Percentiles rank a stretch among this genome's conserved stretches.
phyloP scores from a whole-genome alignment of 2,888 invertebrate species.

The Pasiphila rectangulata region DNA sequence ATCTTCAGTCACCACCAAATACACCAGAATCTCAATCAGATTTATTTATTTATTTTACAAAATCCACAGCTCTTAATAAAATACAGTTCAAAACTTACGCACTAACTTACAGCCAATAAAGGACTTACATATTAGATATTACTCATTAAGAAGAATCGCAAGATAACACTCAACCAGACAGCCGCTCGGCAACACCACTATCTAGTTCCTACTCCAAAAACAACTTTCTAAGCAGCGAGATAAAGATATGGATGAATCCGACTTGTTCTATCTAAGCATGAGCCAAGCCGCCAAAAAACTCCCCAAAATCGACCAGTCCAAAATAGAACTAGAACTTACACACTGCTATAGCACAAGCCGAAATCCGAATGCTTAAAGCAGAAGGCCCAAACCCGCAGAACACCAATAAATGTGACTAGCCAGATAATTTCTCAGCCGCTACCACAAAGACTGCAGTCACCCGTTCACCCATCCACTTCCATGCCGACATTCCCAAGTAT shows the following conservation, averaged over 20 bases:
- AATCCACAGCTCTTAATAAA: too few species aligned
- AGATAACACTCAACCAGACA: neutral
- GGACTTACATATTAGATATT: too few species aligned
- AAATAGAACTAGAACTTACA: neutral
- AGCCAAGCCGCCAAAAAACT: neutral
- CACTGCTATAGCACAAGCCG: neutral
- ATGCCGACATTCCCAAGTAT: slow-evolving; percentile 20
- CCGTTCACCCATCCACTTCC: neutral
- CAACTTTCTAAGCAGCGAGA: neutral
- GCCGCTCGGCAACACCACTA: neutral
- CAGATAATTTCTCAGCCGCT: slow-evolving; percentile 1
- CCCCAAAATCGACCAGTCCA: neutral
- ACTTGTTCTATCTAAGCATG: neutral
- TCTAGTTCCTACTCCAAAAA: neutral
- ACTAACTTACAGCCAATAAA: too few species aligned
- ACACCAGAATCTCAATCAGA: neutral
- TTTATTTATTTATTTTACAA: too few species aligned
- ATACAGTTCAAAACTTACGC: too few species aligned
- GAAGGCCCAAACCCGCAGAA: neutral
- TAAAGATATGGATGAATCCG: neutral
- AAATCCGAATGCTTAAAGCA: neutral
- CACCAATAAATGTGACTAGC: neutral
- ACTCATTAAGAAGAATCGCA: too few species aligned
- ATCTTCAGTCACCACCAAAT: neutral
- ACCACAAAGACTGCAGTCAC: neutral